phyloP scores from a whole-genome alignment of 2,797 vertebrate species.

The Gymnocypris eckloni region DNA sequence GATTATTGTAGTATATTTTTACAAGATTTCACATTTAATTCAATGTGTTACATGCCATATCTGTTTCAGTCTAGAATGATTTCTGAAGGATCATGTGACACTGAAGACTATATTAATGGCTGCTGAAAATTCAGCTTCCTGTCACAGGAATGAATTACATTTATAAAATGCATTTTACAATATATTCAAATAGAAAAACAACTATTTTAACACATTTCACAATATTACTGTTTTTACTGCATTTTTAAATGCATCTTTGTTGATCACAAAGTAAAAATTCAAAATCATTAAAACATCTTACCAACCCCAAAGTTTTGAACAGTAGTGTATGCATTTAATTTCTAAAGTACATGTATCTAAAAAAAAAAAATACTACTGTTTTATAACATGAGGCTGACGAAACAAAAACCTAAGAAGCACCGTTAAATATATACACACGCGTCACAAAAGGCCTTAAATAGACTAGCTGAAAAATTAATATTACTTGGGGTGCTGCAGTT shows the following conservation, averaged over 20 bases:
- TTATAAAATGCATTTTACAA: not conserved
- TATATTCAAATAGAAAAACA: not conserved
- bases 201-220: not conserved
- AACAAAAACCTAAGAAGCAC: constrained; percentile 69
- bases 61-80: too few relatives aligned
- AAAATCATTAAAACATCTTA: not conserved
- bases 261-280: not conserved
- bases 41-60: too few relatives aligned
- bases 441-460: constrained; percentile 78
- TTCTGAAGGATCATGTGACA: too few relatives aligned
- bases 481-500: constrained; percentile 76
- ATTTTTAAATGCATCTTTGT: not conserved
- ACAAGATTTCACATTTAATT: too few relatives aligned
- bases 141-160: too few relatives aligned
- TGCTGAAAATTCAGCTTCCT: too few relatives aligned
- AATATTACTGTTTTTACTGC: not conserved
- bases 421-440: constrained; percentile 78
- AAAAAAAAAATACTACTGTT: constrained; percentile 68
- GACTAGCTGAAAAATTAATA: constrained; percentile 79
- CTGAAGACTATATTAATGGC: too few relatives aligned
- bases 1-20: not conserved
- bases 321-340: constrained; percentile 44
- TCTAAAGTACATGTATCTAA: constrained; percentile 62
- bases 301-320: not conserved
- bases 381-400: constrained; percentile 60